These are phyloP conservation scores for Chrysodeixis includens DNA, from an alignment of 2,888 invertebrate genomes.

Conservation along the genomic window DNA sequence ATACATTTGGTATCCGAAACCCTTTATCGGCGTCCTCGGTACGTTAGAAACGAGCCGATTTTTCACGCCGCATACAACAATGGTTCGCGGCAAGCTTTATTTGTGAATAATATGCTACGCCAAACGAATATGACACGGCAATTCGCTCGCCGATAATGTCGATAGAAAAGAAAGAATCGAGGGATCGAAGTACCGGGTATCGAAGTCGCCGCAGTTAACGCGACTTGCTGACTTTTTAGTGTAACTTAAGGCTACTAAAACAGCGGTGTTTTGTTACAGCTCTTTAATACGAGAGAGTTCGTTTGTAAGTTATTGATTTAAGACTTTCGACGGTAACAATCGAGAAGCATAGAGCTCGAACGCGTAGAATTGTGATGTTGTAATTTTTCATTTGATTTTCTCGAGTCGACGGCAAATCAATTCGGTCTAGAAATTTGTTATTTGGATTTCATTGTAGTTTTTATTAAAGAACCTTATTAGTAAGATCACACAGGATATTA, in stretches of 20 bases:
- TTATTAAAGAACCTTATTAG: no score
- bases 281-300: neutral
- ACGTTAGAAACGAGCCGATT: constrained; percentile 77
- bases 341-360: neutral
- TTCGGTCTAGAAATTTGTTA: no score
- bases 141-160: constrained; percentile 72
- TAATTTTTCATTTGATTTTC: neutral
- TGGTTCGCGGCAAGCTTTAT: constrained; percentile 80
- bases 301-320: constrained; percentile 6
- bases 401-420: no score
- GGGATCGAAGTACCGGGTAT: constrained; percentile 5
- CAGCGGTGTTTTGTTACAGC: constrained; percentile 6
- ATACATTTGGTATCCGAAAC: constrained; percentile 75
- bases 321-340: neutral
- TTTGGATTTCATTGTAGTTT: no score
- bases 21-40: constrained; percentile 69
- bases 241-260: constrained; percentile 1
- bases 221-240: constrained; percentile 6
- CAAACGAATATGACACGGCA: constrained; percentile 80
- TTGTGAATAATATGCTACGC: constrained; percentile 84
- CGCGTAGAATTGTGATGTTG: neutral
- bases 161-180: constrained; percentile 46
- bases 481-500: no score
- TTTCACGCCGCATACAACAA: constrained; percentile 76
- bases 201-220: constrained; percentile 23